Base-by-base conservation (phyloP, 2,113 vertebrate genomes). In the Riparia riparia region DNA sequence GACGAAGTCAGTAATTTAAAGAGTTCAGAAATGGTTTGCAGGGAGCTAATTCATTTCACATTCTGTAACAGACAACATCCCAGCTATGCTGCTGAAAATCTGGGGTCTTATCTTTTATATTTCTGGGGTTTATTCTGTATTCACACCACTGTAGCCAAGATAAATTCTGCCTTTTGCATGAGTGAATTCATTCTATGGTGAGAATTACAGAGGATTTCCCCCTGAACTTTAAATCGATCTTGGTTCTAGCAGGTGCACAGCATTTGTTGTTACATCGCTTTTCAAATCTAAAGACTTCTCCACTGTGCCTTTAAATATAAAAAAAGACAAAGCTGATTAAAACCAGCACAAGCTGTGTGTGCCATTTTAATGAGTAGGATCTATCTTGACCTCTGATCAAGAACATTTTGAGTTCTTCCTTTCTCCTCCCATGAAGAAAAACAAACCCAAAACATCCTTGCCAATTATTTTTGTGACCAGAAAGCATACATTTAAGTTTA, bases 391-490 rank as follows among this genome's bases (percentile, higher is more conserved):
- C 72, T 57, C 66, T 42, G 81, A 83, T 93, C 90, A 95, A 72
- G 82, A 54, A 82, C 85, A 49, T 89, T 83, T 89, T 1, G 5
- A 74, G 32, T 32, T 80, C 82, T 94, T 93, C 90, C 95, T 87
- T 87, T 95, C 94, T 93, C 78, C 89, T 95, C 89, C 85, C 85
- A 81, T 53, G 58, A 92, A 88, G 80, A 61, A 94, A 94, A 91
- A 84, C 88, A 96, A 94, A 70, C 66, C 15, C 72, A 28, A 80
- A 88, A 57, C 51, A 73, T 58, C 64, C 76, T 86, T 90, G 68
- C 89, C 86, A 90, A 95, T 93, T 93, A 92, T 81, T 93, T 96
- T 58, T 83, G 91, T 49, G 91, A 95, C 64, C 89, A 97, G 93
- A 96, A 92, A 90, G 76, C 64, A 93, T 63, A 77, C 29, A 44